Conservation (phyloP, 2,888 invertebrate genomes). For the Nemotelus nigrinus region DNA sequence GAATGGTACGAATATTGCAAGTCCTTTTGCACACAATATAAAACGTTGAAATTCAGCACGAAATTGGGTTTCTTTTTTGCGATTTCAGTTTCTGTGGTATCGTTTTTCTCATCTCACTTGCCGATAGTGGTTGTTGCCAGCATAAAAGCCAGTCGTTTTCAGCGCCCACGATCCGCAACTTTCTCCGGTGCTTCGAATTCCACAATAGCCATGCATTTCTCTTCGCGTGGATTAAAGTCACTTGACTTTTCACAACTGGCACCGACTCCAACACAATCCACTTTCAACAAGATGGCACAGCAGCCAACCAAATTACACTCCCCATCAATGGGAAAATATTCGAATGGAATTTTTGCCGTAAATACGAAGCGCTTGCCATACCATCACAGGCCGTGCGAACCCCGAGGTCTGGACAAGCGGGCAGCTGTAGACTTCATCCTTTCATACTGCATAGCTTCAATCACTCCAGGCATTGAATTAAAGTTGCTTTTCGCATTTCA, state of each 20-base stretch:
- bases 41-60: slow-evolving; percentile 10
- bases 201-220: too few species aligned
- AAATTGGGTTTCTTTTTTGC: slow-evolving; percentile 26
- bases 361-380: not conserved
- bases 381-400: not conserved
- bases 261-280: not conserved
- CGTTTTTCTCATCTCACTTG: not conserved
- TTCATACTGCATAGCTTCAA: slow-evolving; percentile 10
- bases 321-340: not conserved
- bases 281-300: slow-evolving; percentile 15
- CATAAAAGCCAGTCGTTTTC: not conserved
- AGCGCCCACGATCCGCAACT: too few species aligned
- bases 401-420: too few species aligned
- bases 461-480: slow-evolving; percentile 30
- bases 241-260: not conserved
- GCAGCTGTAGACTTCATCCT: too few species aligned
- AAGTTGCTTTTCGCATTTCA: slow-evolving; percentile 10
- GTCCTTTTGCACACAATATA: slow-evolving; percentile 17
- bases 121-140: too few species aligned
- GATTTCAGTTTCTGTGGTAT: slow-evolving; percentile 28
- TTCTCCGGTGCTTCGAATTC: too few species aligned
- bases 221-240: not conserved
- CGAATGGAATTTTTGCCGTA: not conserved
- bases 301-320: not conserved
- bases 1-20: slow-evolving; percentile 18